phyloP scores from a whole-genome alignment of 2,888 invertebrate genomes.

The Pheosia gnoma region DNA sequence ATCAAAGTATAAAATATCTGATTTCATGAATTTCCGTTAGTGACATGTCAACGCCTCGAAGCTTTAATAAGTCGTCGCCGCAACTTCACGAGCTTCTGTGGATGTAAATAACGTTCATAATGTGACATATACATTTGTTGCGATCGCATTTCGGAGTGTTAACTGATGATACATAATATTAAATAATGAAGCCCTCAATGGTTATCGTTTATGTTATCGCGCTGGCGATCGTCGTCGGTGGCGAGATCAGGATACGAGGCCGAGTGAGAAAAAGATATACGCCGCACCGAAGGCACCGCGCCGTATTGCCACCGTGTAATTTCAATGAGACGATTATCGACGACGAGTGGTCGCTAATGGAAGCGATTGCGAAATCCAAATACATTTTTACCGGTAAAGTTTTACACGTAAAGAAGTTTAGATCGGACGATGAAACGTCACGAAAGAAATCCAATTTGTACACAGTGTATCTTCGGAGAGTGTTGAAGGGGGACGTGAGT shows the following conservation, averaged over 20 bases:
- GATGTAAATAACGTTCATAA: conserved; percentile 76
- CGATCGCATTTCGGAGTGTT: conserved; percentile 65
- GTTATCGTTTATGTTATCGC: conserved; percentile 77
- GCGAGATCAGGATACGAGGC: conserved; percentile 77
- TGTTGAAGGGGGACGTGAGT: conserved; percentile 75
- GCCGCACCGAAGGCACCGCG: conserved; percentile 70
- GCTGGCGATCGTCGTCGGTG: conserved; percentile 68
- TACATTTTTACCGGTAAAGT: conserved; percentile 82
- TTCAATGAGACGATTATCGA: conserved; percentile 81
- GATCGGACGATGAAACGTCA: conserved; percentile 52
- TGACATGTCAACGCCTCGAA: conserved; percentile 73
- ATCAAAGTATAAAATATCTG: conserved; percentile 59
- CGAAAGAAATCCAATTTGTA: conserved; percentile 74
- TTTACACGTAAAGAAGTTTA: conserved; percentile 72
- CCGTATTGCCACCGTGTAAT: conserved; percentile 71
- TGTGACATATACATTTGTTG: conserved; percentile 78
- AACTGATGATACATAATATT: conserved; percentile 61
- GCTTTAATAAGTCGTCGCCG: conserved; percentile 68
- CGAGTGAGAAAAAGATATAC: conserved; percentile 77
- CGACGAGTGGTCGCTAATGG: conserved; percentile 80
- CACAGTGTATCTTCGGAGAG: conserved; percentile 73
- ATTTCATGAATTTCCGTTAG: conserved; percentile 69
- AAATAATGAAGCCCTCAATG: conserved; percentile 61
- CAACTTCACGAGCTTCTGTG: conserved; percentile 65
- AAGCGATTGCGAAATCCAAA: conserved; percentile 77